Evolutionary conservation across 2,113 vertebrate species (phyloP).

Genomic region (Labrus mixtus): DNA sequence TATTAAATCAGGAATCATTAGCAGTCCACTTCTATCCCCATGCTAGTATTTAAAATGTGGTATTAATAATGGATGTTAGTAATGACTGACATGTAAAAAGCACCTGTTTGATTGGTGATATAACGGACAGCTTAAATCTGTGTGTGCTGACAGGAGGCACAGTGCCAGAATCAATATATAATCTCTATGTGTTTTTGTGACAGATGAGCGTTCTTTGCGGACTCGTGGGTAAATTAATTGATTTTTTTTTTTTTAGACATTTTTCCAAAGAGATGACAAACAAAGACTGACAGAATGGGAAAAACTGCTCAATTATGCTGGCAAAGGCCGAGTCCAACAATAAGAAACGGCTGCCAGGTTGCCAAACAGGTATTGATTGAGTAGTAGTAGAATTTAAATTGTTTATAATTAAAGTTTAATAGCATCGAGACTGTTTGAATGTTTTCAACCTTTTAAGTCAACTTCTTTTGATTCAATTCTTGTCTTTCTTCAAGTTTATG

Average conservation of each 20-base stretch:
- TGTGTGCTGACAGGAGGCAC: not conserved
- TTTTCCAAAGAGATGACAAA: conserved; percentile 1
- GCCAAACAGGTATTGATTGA: conserved; percentile 9
- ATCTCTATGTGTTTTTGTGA: not conserved
- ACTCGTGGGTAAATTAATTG: not conserved
- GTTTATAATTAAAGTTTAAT: conserved; percentile 14
- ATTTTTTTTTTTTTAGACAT: conserved; percentile 11
- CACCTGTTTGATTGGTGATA: not conserved
- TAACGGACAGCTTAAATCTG: not conserved
- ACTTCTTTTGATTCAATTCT: not conserved
- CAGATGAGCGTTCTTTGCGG: not conserved
- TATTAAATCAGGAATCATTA: not conserved
- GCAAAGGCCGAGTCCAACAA: conserved; percentile 5
- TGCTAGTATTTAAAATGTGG: too few relatives aligned
- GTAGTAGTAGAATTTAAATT: conserved; percentile 5
- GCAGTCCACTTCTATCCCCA: not conserved
- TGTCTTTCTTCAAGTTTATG: too few relatives aligned
- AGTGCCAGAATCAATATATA: not conserved
- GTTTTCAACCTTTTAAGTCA: not conserved
- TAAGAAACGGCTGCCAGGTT: conserved; percentile 25
- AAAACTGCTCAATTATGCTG: not conserved
- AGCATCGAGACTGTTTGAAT: conserved; percentile 5
- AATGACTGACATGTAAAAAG: not conserved
- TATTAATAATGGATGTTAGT: not conserved
- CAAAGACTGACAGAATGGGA: conserved; percentile 10